Percentiles rank a stretch among this genome's conserved stretches.
Conservation (phyloP, 2,797 vertebrate species). For the Periparus ater region DNA sequence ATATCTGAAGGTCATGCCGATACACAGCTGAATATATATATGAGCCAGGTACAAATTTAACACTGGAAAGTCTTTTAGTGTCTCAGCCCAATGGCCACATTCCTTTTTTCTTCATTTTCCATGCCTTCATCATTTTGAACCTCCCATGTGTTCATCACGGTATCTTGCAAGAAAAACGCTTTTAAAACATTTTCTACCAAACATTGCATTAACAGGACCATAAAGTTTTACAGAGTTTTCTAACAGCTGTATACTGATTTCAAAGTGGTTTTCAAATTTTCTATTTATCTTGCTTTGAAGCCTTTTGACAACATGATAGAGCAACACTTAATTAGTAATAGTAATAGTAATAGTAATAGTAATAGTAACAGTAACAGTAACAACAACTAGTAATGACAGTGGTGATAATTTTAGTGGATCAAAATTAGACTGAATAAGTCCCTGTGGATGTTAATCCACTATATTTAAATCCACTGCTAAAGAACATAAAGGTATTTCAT, state of each 20-base stretch:
- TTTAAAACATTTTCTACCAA: neutral
- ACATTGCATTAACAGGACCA: neutral
- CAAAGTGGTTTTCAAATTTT: neutral
- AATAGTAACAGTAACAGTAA: neutral
- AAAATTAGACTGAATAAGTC: neutral
- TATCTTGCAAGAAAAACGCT: neutral
- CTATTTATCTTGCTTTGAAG: constrained; percentile 1
- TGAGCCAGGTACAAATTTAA: neutral
- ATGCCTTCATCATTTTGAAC: neutral
- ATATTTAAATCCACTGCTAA: neutral
- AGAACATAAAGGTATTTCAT: neutral
- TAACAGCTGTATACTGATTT: constrained; percentile 24
- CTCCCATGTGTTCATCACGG: neutral
- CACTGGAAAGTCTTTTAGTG: neutral
- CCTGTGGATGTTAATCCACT: neutral
- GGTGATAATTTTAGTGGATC: neutral
- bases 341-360: neutral
- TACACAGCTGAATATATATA: neutral
- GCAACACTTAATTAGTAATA: neutral
- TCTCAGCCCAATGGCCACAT: neutral
- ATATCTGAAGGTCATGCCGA: neutral
- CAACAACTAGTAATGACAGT: neutral
- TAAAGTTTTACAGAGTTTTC: constrained; percentile 24
- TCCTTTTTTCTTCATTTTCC: neutral
- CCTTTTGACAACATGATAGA: neutral